phyloP scores from a whole-genome alignment of 2,113 vertebrate species.

The Bubo blakistoni region DNA sequence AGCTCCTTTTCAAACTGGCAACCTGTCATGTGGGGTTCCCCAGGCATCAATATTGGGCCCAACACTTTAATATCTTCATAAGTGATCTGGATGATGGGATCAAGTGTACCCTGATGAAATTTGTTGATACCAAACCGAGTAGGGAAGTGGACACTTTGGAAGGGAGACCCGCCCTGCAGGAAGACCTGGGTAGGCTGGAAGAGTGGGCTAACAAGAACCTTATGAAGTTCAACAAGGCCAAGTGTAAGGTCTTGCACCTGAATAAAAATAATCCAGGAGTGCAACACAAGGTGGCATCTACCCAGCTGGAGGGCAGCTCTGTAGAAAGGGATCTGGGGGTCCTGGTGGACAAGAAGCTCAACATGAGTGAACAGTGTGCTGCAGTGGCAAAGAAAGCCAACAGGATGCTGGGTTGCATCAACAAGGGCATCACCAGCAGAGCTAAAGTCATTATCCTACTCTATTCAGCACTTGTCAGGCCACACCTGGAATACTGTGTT shows the following conservation, averaged over 20 bases:
- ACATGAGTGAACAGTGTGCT: neutral
- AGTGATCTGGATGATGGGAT: neutral
- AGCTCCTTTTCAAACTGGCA: neutral
- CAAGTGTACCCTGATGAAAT: neutral
- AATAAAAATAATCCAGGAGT: neutral
- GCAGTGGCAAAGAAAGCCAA: neutral
- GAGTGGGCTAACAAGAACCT: neutral
- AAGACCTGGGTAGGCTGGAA: neutral
- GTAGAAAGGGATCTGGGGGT: neutral
- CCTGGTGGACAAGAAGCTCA: neutral
- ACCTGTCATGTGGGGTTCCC: accelerated
- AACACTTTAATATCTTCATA: neutral
- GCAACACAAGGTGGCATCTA: neutral
- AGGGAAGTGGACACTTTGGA: neutral
- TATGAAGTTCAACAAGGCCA: neutral
- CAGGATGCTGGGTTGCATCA: neutral
- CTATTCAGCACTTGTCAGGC: neutral
- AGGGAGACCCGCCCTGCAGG: neutral
- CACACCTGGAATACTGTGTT: neutral
- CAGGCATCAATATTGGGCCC: neutral
- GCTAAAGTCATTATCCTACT: neutral
- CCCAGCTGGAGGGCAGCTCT: neutral
- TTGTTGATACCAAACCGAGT: neutral
- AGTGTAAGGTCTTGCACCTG: neutral
- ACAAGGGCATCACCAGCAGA: neutral